Conservation (phyloP, 2,797 vertebrate species). For the Petrocephalus schoutedeni region DNA sequence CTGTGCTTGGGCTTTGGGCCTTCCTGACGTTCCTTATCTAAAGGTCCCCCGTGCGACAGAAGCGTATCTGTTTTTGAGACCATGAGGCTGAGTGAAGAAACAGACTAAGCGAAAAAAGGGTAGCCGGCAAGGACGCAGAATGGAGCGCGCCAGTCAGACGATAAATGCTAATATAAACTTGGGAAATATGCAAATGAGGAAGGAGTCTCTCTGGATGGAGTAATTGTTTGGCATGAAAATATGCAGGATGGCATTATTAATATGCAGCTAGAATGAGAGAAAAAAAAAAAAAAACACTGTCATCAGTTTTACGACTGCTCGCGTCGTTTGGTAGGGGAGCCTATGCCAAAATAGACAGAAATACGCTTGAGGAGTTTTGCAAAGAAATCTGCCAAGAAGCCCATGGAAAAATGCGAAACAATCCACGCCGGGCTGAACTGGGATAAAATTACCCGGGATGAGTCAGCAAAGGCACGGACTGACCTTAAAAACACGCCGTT, state of each 20-base stretch:
- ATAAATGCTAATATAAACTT: neutral
- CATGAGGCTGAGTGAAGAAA: neutral
- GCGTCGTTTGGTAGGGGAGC: neutral
- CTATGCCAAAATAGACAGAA: neutral
- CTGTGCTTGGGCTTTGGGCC: neutral
- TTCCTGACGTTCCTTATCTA: neutral
- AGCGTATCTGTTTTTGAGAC: neutral
- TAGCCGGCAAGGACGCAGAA: neutral
- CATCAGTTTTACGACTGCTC: neutral
- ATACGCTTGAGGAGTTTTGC: neutral
- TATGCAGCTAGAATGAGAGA: neutral
- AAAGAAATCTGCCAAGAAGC: neutral
- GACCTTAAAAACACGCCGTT: slow-evolving; percentile 1
- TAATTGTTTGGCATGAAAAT: slow-evolving; percentile 6
- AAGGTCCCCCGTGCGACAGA: neutral
- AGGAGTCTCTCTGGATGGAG: neutral
- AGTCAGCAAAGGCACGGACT: neutral
- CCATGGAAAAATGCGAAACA: neutral
- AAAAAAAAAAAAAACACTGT: neutral
- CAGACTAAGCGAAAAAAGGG: neutral
- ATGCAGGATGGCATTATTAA: neutral
- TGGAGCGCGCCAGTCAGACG: neutral
- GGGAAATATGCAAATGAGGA: neutral
- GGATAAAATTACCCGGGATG: neutral
- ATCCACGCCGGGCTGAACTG: neutral